Conservation (phyloP, 2,113 vertebrate genomes). For the Stigmatopora argus region DNA sequence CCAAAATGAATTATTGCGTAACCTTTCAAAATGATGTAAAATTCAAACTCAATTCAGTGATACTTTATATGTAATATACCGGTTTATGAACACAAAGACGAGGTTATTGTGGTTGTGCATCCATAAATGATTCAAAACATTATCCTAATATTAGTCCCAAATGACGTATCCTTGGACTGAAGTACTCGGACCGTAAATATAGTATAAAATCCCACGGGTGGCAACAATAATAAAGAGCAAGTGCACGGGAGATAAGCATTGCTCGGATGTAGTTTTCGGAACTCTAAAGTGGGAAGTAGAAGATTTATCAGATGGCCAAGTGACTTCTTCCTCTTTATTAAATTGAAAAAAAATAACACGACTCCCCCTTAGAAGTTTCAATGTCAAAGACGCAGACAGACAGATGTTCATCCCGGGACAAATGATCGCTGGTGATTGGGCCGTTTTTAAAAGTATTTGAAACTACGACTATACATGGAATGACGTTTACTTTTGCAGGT, state of each 20-base stretch:
- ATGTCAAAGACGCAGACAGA: constrained; percentile 4
- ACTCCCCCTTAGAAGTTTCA: constrained; percentile 4
- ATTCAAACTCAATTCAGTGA: no score
- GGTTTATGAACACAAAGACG: no score
- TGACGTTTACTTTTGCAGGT: constrained; percentile 30
- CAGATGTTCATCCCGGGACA: constrained; percentile 10
- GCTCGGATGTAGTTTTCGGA: background rate
- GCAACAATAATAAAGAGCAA: background rate
- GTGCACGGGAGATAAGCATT: no score
- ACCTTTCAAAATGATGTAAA: no score
- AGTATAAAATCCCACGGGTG: background rate
- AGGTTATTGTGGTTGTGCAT: no score
- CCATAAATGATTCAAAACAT: no score
- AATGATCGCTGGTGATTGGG: constrained; percentile 47
- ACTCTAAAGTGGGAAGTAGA: background rate
- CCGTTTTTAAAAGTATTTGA: background rate
- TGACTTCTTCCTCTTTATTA: constrained; percentile 35
- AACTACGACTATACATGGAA: background rate
- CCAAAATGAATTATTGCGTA: no score
- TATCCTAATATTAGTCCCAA: no score
- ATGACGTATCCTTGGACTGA: background rate
- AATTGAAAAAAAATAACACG: constrained; percentile 18
- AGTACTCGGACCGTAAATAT: background rate
- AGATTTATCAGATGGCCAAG: background rate
- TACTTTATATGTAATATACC: no score